Evolutionary conservation across 2,113 vertebrate species (phyloP).

Genomic region (Dolichallabes microphthalmus): DNA sequence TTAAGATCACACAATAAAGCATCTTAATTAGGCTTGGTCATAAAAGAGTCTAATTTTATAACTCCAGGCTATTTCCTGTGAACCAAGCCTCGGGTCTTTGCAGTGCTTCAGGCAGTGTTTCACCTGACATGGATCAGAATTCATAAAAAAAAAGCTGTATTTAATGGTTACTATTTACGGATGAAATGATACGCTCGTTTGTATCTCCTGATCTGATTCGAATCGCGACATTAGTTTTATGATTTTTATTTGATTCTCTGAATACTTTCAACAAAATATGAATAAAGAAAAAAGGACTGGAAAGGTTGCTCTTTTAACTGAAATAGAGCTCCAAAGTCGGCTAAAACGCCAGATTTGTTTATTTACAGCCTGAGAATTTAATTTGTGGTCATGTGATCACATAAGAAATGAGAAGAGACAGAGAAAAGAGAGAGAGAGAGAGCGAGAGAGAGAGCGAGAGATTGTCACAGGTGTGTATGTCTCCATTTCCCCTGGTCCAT

Average conservation of each 20-base stretch:
- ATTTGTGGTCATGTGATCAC: background rate
- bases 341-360: background rate
- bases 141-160: background rate
- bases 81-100: background rate
- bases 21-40: slow-evolving; percentile 38
- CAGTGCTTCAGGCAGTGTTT: background rate
- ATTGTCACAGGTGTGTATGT: slow-evolving; percentile 34
- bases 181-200: background rate
- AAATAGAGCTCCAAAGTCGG: background rate
- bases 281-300: background rate
- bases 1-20: slow-evolving; percentile 43
- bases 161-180: background rate
- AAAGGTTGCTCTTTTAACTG: background rate
- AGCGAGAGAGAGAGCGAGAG: slow-evolving; percentile 11
- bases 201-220: background rate
- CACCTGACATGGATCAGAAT: slow-evolving; percentile 5
- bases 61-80: slow-evolving; percentile 17
- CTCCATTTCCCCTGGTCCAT: slow-evolving; percentile 17
- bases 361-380: background rate
- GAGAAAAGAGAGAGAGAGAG: background rate
- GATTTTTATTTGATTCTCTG: background rate
- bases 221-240: background rate
- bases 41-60: slow-evolving; percentile 35
- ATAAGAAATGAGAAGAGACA: background rate
- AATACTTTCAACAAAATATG: background rate